Percentiles rank a stretch among this genome's conserved stretches.
These are phyloP conservation scores for Picus viridis DNA, from an alignment of 2,797 vertebrate genomes.

Conservation along the genomic window DNA sequence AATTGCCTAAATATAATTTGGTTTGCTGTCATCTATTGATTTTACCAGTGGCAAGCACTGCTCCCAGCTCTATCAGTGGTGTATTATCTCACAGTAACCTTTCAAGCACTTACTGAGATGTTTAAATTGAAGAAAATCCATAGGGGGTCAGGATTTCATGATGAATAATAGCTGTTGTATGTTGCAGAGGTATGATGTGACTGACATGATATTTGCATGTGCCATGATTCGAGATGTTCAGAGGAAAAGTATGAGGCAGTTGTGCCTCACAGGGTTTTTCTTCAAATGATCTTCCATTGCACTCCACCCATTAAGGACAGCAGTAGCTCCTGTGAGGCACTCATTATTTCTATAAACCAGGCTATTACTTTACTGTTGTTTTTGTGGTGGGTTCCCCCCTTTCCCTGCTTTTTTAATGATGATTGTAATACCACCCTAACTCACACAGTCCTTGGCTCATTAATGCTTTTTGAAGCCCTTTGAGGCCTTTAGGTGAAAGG, in stretches of 20 bases:
- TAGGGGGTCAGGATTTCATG: not conserved
- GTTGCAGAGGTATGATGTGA: not conserved
- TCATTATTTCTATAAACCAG: conserved; percentile 33
- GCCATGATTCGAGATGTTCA: not conserved
- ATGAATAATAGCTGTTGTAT: not conserved
- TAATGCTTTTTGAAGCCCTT: conserved; percentile 21
- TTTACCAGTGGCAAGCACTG: not conserved
- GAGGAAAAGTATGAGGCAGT: not conserved
- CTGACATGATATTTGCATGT: not conserved
- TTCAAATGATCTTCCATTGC: not conserved
- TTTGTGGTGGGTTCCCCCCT: fast-evolving
- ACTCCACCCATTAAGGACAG: not conserved
- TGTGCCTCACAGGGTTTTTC: not conserved
- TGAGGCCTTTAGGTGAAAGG: conserved; percentile 20
- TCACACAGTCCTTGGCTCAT: not conserved
- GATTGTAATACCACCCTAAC: not conserved
- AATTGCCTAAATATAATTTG: conserved; percentile 44
- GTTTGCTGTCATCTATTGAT: conserved; percentile 37
- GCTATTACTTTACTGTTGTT: not conserved
- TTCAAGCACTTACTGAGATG: not conserved
- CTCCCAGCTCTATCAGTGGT: not conserved
- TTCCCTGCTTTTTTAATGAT: not conserved
- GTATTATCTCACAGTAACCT: not conserved
- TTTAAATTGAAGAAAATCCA: not conserved
- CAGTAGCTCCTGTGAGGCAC: not conserved